These are phyloP conservation scores for Achatina immaculata DNA, from an alignment of 1,140 invertebrate species.

Conservation along the genomic window DNA sequence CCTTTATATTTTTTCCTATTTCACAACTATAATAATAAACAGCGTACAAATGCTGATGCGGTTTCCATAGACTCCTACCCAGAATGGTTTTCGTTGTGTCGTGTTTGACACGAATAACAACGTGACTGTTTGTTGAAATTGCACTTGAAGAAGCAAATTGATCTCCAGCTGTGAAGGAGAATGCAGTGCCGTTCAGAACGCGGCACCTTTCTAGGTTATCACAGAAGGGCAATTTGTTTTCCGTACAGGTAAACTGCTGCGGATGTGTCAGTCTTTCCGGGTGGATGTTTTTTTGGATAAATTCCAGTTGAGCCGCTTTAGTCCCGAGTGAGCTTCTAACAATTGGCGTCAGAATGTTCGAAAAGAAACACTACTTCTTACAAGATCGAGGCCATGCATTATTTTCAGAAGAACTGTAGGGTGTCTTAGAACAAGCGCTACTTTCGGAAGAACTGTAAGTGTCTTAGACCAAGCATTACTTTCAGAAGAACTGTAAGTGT, in stretches of 20 bases:
- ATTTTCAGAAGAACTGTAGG: too few relatives aligned
- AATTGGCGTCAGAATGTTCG: too few relatives aligned
- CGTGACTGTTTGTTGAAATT: conserved; percentile 9
- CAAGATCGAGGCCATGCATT: too few relatives aligned
- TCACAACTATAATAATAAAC: not conserved
- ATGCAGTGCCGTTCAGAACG: not conserved
- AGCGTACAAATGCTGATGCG: not conserved
- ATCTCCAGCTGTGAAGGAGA: conserved; percentile 9
- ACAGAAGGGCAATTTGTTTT: conserved; percentile 6
- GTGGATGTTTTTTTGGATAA: not conserved
- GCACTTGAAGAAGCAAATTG: not conserved
- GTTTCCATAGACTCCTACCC: not conserved
- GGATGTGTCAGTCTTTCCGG: not conserved
- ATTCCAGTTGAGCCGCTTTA: not conserved
- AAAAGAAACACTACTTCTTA: too few relatives aligned
- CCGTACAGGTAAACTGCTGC: conserved; percentile 14
- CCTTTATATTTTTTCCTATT: not conserved
- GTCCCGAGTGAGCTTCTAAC: not conserved
- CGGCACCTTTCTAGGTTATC: not conserved
- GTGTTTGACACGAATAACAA: conserved; percentile 7
- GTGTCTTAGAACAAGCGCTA: too few relatives aligned
- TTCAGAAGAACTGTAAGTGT: too few relatives aligned
- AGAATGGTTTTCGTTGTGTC: not conserved
- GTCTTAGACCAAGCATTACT: too few relatives aligned
- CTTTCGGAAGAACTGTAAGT: too few relatives aligned